Evolutionary conservation across 1,140 invertebrate species (phyloP), one percentile per base, ranked within the genome.

Genomic region (Tetramorium alpestre): DNA sequence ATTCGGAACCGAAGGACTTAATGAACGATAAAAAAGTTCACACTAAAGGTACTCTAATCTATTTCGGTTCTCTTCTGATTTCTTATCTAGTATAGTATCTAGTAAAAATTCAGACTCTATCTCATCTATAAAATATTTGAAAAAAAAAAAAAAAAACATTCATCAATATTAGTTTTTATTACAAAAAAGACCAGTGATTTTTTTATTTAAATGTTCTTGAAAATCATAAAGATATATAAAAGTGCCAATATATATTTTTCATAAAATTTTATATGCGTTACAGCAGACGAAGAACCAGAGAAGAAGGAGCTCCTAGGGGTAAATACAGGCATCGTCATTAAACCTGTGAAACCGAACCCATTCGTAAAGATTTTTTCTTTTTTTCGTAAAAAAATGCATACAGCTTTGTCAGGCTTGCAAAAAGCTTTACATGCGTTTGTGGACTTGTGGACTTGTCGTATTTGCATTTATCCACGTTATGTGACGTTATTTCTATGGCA

Each of bases 291-390:
- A 81, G 94, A 95, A 85, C 87, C 93, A 85, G 95, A 95, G 89
- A 95, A 95, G 89, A 95, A 95, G 93, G 94, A 95, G 78, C 94
- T 95, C 88, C 94, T 95, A 86, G 94, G 94, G 94, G 95, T 95
- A 95, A 95, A 95, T 95, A 95, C 95, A 92, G 94, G 94, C 94
- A 91, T 91, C 93, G 93, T 92, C 91, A 93, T 93, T 94, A 95
- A 95, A 94, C 88, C 94, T 94, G 91, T 93, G 92, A 95, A 95
- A 95, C 94, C 92, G 75, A 95, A 95, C 89, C 95, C 95, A 95
- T 95, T 95, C 93, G 94, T 95, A 95, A 95, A 95, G 92, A 95
- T 91, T 93, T 94, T 94, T 94, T 93, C 89, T 93, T 93, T 93
- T 94, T 90, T 90, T 89, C 65, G 60, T n/a, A 85, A 75, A 76